Evolutionary conservation across 2,113 vertebrate species (phyloP), one percentile per base, ranked within the genome.

Genomic region (Neoarius graeffei): DNA sequence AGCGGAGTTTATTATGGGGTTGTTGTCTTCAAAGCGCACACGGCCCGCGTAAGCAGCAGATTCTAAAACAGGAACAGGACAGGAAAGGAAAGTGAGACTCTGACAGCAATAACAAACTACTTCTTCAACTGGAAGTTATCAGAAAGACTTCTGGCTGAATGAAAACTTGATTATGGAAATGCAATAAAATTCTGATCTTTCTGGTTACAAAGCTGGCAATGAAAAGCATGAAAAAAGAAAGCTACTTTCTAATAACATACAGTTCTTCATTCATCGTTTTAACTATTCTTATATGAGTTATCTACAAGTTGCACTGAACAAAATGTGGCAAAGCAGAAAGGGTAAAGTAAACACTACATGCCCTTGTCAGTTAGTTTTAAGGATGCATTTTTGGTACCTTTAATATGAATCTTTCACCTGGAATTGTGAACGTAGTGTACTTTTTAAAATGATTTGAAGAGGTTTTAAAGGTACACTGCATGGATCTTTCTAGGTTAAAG

Each of bases 1-100:
- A 8, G 95, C 88, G 0, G 92, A 92, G 85, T 95, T 93, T 25
- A 13, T 0, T 1, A 87, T 93, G 85, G 95, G 94, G 25, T 93
- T 27, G n/a, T 1, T 91, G 90, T 71, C 85, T 42, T 82, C 89
- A 20, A 96, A 96, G 17, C 83, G 91, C 80, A 95, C 93, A 0
- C 90, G 94, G 0, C 71, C 86, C 0, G 85, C 0, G 54, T 87
- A 89, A 23, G 9, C 52, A 79, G 66, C 5, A 23, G 1, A 83
- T 82, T 90, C 89, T 90, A 27, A 3, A 5, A 59, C 27, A 80
- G 19, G 30, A 19, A 60, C 10, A 80, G 0, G 84, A 60, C 54
- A 42, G 4, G 27, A 35, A 77, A 48, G 50, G 23, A 81, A 57
- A 57, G 17, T 76, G 69, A 35, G 88, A n/a, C 13, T 54, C 27